Percentiles rank a stretch among this genome's conserved stretches.
Conservation (phyloP, 2,797 vertebrate genomes). For the Aphelocoma californica region DNA sequence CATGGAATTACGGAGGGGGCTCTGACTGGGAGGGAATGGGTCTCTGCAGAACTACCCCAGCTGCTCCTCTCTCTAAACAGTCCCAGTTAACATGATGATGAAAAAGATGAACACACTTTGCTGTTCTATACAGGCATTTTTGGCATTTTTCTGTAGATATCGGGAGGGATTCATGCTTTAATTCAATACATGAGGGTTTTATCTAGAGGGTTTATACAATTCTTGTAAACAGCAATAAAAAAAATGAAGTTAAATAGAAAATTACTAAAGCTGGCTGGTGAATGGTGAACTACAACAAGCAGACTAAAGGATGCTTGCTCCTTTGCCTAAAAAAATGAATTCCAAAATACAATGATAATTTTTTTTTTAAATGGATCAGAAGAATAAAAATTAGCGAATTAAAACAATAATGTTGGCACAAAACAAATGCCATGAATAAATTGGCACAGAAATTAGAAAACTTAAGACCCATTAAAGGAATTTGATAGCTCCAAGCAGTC, state of each 20-base stretch:
- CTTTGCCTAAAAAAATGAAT: not conserved
- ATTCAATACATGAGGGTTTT: not conserved
- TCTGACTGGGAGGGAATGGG: not conserved
- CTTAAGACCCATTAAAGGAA: conserved; percentile 34
- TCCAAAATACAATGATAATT: not conserved
- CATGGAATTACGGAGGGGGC: not conserved
- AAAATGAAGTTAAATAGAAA: not conserved
- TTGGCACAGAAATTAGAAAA: conserved; percentile 23
- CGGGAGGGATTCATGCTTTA: not conserved
- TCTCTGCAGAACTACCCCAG: not conserved
- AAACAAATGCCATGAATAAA: conserved; percentile 20
- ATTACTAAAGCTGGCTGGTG: not conserved
- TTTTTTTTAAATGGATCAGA: not conserved
- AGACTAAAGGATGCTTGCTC: not conserved
- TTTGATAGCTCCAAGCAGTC: conserved; percentile 18
- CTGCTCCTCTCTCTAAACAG: not conserved
- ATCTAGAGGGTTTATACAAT: not conserved
- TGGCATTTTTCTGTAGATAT: not conserved
- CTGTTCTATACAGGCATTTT: not conserved
- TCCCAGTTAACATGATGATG: not conserved
- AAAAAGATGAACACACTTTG: not conserved
- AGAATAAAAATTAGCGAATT: not conserved
- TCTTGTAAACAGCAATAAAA: not conserved
- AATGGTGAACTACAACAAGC: not conserved
- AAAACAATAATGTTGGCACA: not conserved